Base-by-base conservation (phyloP, 2,797 vertebrate genomes). In the Coregonus sp. region DNA sequence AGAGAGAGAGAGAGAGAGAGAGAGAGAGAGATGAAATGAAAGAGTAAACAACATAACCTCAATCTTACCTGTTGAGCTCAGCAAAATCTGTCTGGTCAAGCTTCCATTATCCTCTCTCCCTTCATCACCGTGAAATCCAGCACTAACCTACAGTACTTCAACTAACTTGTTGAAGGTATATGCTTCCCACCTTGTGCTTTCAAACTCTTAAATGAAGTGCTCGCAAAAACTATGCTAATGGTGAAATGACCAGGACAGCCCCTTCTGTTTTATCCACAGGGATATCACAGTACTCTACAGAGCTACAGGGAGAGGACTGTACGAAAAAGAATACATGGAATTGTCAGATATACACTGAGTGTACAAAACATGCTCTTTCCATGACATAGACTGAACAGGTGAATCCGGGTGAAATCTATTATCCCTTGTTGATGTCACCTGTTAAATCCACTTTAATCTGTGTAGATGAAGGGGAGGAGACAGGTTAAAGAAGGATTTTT, bases 171-270 rank as follows among this genome's bases (percentile, higher is more conserved):
- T 37, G 5, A 66, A 56, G 18, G 40, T 35, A 20, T 51, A 20
- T 59, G n/a, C 33, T 35, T 61, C 47, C 73, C 66, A 52, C 70
- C 73, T 35, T 11, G 35, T 72, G 47, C 72, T 80, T 78, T 78
- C 56, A 81, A 59, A 52, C 72, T 50, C 75, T 61, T 78, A 37
- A 75, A 68, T 65, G 40, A 70, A 78, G 68, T 51, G 80, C 52
- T 56, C 29, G 14, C 66, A 37, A 35, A 67, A 33, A 4, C 31
- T 7, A 67, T 66, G 63, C 25, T 25, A 11, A 65, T 31, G 29
- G 65, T 15, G 15, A 67, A 15, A 29, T 67, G 31, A 67, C 31
- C 29, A 66, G 4, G 63, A 33, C 25, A 33, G 31, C 63, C 59
- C 20, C 20, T 63, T 25, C 65, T 67, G 54, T 56, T 56, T 56